phyloP scores from a whole-genome alignment of 2,113 vertebrate species.

The Ceratotherium simum region DNA sequence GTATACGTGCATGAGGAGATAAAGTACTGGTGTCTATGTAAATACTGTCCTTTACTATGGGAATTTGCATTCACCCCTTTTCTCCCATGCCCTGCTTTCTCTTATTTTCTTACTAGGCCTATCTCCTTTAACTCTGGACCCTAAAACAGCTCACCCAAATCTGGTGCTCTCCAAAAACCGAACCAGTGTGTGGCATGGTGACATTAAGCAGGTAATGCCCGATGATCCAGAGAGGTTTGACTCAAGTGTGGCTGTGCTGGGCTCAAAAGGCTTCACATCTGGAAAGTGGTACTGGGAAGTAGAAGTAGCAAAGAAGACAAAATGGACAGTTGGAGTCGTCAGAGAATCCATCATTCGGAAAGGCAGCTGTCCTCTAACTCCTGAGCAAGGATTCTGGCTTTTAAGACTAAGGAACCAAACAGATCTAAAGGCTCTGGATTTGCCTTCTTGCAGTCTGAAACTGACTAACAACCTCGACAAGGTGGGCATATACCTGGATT shows the following conservation, averaged over 20 bases:
- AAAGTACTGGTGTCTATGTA: background rate
- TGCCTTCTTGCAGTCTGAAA: conserved; percentile 70
- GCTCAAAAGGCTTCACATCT: conserved; percentile 80
- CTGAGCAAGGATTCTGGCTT: conserved; percentile 86
- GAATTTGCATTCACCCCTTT: conserved; percentile 1
- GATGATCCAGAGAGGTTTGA: conserved; percentile 85
- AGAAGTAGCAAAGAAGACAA: conserved; percentile 84
- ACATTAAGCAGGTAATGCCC: conserved; percentile 78
- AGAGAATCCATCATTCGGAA: conserved; percentile 84
- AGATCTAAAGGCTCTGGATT: conserved; percentile 84
- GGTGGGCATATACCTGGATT: conserved; percentile 85
- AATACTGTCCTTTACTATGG: background rate
- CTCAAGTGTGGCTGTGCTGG: conserved; percentile 84
- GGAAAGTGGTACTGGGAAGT: conserved; percentile 87
- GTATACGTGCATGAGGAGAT: background rate
- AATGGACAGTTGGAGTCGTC: conserved; percentile 86
- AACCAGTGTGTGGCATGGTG: conserved; percentile 82
- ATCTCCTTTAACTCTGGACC: conserved; percentile 83
- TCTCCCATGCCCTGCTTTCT: background rate
- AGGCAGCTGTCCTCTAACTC: conserved; percentile 83
- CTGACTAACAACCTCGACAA: conserved; percentile 30
- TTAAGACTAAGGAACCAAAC: conserved; percentile 83
- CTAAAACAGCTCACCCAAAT: conserved; percentile 85
- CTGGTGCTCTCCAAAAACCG: conserved; percentile 81
- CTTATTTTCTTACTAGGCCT: conserved; percentile 76